These are phyloP conservation scores for Drosophila melanica DNA, from an alignment of 1,140 invertebrate genomes.

Conservation along the genomic window DNA sequence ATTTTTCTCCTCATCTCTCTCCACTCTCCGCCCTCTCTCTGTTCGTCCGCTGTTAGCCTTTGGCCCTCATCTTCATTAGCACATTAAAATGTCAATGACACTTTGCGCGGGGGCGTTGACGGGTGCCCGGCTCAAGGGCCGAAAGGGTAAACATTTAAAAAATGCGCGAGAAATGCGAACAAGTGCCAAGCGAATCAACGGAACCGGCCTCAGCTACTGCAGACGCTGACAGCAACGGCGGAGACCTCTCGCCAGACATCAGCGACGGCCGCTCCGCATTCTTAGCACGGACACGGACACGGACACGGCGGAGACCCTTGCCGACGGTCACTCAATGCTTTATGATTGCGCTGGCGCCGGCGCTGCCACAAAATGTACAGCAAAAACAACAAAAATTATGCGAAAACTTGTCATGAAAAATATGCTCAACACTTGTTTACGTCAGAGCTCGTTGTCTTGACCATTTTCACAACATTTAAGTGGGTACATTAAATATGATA, in stretches of 20 bases:
- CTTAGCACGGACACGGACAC: conserved; percentile 18
- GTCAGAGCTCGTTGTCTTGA: conserved; percentile 31
- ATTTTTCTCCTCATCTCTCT: conserved; percentile 20
- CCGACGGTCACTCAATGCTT: conserved; percentile 60
- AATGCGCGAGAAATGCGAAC: conserved; percentile 70
- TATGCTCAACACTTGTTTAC: conserved; percentile 77
- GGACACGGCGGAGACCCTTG: conserved; percentile 18
- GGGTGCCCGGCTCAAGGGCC: conserved; percentile 32
- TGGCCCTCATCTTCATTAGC: conserved; percentile 79
- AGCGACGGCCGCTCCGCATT: conserved; percentile 45
- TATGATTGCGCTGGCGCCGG: conserved; percentile 66
- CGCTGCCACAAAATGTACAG: conserved; percentile 19
- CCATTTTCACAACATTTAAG: conserved; percentile 20
- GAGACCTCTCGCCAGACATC: conserved; percentile 13
- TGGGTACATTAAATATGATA: conserved; percentile 39
- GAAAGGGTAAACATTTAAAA: conserved; percentile 75
- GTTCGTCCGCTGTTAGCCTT: conserved; percentile 22
- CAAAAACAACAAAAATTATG: conserved; percentile 28
- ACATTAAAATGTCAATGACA: conserved; percentile 83
- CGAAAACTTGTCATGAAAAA: conserved; percentile 69
- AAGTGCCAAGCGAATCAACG: conserved; percentile 25
- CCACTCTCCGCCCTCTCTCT: background rate
- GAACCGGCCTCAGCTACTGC: background rate
- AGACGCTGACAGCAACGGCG: conserved; percentile 17
- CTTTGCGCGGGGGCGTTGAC: conserved; percentile 47